Conservation (phyloP, 2,113 vertebrate species). For the Poeciliopsis turrubarensis region DNA sequence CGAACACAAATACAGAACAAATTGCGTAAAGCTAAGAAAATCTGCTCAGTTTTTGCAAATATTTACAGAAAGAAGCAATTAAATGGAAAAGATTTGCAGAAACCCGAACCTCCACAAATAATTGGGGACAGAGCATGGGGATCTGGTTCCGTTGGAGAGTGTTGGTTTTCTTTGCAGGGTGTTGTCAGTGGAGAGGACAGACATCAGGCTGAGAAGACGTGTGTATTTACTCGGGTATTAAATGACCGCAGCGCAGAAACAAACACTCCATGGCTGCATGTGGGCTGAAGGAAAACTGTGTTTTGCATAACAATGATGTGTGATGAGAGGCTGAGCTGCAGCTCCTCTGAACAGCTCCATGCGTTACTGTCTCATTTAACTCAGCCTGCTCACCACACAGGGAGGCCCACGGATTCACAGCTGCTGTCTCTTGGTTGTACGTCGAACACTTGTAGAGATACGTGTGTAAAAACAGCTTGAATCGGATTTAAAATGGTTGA, state of each 20-base stretch:
- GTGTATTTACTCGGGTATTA: conserved; percentile 75
- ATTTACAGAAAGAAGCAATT: conserved; percentile 77
- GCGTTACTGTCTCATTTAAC: no score
- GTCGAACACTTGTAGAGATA: no score
- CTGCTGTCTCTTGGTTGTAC: no score
- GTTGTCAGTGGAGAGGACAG: conserved; percentile 32
- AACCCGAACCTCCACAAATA: conserved; percentile 77
- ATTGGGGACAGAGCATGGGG: conserved; percentile 33
- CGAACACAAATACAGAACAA: conserved; percentile 23
- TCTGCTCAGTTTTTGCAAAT: conserved; percentile 66
- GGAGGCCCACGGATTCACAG: no score
- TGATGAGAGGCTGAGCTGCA: conserved; percentile 1
- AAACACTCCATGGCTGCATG: conserved; percentile 39
- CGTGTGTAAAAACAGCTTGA: no score
- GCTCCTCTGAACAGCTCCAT: no score
- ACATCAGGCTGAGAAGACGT: conserved; percentile 52
- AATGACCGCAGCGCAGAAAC: conserved; percentile 56
- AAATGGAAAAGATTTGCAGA: conserved; percentile 72
- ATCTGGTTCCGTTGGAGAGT: conserved; percentile 52
- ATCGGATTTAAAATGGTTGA: no score
- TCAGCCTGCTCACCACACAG: no score
- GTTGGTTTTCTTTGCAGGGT: conserved; percentile 51
- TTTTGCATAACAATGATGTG: conserved; percentile 48
- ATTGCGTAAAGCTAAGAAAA: conserved; percentile 13
- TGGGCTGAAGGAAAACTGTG: conserved; percentile 37